Evolutionary conservation across 1,140 invertebrate genomes (phyloP), one percentile per base, ranked within the genome.

Genomic region (Drosophila neocordata): DNA sequence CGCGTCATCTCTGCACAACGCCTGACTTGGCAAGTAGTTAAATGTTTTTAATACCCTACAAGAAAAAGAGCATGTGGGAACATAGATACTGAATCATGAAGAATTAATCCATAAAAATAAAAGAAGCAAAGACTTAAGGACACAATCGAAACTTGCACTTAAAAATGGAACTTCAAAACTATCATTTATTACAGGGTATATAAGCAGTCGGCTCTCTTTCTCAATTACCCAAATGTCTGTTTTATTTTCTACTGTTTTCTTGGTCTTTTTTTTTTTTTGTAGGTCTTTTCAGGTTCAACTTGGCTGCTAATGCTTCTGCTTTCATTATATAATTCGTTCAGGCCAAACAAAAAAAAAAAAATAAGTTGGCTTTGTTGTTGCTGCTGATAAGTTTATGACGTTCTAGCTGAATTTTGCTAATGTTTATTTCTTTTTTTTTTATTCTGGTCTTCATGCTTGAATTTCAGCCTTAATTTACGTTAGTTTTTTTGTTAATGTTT

Each of bases 1-100:
- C 64, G 78, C 68, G 83, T 82, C 82, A 85, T 85, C 79, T 79
- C 79, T 79, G 74, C 74, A 78, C 87, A 87, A 82, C 78, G 83
- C 71, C 82, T 79, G 78, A 82, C 55, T 75, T 87, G 76, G 59
- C 74, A 69, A 82, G 74, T 48, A 68, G 52, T 68, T 71, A 55
- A 77, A 62, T 52, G 59, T 34, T 55, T 60, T 12, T 12, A 15
- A 56, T 34, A 31, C 27, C 27, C 41, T 20, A 3, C 6, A 20
- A 20, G 0, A 8, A 2, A 20, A 2, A 4, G 18, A 48, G 15
- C 0, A 13, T 9, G 4, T n/a, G 41, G 15, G n/a, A n/a, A n/a
- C n/a, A n/a, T n/a, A n/a, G n/a, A n/a, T n/a, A n/a, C n/a, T n/a
- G n/a, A n/a, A n/a, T n/a, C n/a, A n/a, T n/a, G n/a, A n/a, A n/a